These are phyloP conservation scores for Megalonaias nervosa DNA, from an alignment of 1,140 invertebrate genomes.

Conservation along the genomic window DNA sequence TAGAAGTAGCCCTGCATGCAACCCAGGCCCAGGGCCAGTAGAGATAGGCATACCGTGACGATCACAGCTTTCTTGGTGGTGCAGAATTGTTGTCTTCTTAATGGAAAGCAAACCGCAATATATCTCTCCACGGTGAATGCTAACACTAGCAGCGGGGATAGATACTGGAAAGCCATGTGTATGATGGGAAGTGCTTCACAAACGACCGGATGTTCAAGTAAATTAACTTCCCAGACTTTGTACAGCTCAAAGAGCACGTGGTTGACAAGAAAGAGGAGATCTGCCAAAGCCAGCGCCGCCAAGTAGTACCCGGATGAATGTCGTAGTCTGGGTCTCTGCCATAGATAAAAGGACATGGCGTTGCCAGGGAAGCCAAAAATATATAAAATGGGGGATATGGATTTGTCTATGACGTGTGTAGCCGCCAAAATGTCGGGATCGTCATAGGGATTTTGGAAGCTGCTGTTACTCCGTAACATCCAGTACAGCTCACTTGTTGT, in stretches of 20 bases:
- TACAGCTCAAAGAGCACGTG: constrained; percentile 63
- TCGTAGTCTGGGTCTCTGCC: constrained; percentile 58
- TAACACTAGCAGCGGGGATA: constrained; percentile 70
- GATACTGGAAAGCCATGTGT: constrained; percentile 56
- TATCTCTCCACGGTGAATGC: constrained; percentile 90
- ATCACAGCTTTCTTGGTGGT: constrained; percentile 82
- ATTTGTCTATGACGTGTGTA: constrained; percentile 43
- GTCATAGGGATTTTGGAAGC: no score
- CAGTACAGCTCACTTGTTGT: no score
- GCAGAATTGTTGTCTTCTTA: constrained; percentile 84
- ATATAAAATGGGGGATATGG: constrained; percentile 56
- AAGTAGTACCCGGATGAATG: constrained; percentile 66
- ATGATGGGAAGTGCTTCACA: constrained; percentile 55
- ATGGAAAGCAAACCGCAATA: constrained; percentile 94
- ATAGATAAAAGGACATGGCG: constrained; percentile 55
- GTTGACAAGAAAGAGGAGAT: constrained; percentile 59
- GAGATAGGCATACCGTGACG: constrained; percentile 70
- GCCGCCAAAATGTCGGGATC: constrained; percentile 9
- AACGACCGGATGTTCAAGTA: constrained; percentile 43
- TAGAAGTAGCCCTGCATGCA: constrained; percentile 62
- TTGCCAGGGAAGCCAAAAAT: constrained; percentile 65
- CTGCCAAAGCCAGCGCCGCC: constrained; percentile 58
- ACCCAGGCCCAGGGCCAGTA: constrained; percentile 42
- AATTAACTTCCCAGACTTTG: constrained; percentile 57
- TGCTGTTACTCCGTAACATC: no score